Conservation (phyloP, 1,140 invertebrate genomes). For the Leguminivora glycinivorella region DNA sequence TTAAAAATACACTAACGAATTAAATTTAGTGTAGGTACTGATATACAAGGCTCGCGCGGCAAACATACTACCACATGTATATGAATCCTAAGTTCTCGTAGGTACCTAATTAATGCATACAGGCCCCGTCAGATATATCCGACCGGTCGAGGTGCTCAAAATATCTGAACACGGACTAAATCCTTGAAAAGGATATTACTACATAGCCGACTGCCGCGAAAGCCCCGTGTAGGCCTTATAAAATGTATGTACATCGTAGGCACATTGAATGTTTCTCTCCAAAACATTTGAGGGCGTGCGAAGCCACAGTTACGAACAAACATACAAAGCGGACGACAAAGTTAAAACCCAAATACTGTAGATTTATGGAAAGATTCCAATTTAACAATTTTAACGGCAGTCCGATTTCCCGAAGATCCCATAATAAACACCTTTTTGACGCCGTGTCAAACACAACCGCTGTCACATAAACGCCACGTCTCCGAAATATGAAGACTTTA, state of each 20-base stretch:
- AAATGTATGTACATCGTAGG: conserved; percentile 26
- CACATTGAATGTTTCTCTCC: conserved; percentile 20
- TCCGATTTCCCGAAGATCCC: no score
- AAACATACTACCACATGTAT: neutral
- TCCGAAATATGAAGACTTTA: no score
- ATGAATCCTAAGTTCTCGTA: neutral
- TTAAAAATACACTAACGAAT: neutral
- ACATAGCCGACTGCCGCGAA: neutral
- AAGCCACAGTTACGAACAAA: neutral
- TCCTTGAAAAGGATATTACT: neutral
- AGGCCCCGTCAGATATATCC: no score
- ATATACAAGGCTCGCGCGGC: conserved; percentile 5
- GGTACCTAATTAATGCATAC: neutral
- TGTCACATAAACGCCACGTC: no score
- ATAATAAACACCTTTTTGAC: no score
- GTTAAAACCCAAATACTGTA: neutral
- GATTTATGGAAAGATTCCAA: neutral
- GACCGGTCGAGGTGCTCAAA: no score
- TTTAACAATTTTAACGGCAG: no score
- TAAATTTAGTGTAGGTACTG: conserved; percentile 1
- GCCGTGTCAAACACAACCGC: no score
- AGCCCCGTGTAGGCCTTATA: conserved; percentile 8
- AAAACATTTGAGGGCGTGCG: conserved; percentile 18
- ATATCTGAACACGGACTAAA: no score
- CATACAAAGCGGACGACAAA: neutral